Conservation (phyloP, 53 echinoderm and acorn worm genomes). For the Echinometra lucunter region DNA sequence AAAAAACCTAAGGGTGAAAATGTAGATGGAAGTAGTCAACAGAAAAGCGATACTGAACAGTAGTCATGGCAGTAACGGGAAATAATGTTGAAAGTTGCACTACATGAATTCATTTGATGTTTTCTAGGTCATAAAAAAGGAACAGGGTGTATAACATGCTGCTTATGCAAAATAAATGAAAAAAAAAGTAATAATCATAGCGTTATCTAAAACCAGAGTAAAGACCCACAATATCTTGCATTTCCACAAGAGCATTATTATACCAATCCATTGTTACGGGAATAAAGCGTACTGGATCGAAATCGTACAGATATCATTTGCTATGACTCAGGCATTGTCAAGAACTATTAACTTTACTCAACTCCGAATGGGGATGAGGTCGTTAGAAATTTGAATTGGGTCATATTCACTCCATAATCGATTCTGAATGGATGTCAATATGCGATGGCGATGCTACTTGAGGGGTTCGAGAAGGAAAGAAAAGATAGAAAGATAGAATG, state of each 20-base stretch:
- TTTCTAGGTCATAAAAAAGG: too few species aligned
- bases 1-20: too few species aligned
- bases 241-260: not conserved
- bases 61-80: too few species aligned
- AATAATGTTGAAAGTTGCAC: too few species aligned
- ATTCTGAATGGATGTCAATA: conserved; percentile 30
- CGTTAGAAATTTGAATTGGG: conserved; percentile 39
- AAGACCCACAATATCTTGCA: not conserved
- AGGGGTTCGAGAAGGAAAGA: not conserved
- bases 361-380: not conserved
- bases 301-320: not conserved
- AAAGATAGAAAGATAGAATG: conserved; percentile 6
- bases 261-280: not conserved
- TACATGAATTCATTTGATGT: too few species aligned
- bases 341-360: conserved; percentile 38
- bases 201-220: not conserved
- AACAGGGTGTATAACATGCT: too few species aligned
- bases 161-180: too few species aligned
- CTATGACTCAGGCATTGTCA: conserved; percentile 42
- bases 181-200: too few species aligned
- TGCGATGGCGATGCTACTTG: not conserved
- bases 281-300: not conserved
- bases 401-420: conserved; percentile 39
- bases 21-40: too few species aligned
- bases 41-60: too few species aligned